Conservation (phyloP, 1,140 invertebrate species). For the Drosophila suzukii region DNA sequence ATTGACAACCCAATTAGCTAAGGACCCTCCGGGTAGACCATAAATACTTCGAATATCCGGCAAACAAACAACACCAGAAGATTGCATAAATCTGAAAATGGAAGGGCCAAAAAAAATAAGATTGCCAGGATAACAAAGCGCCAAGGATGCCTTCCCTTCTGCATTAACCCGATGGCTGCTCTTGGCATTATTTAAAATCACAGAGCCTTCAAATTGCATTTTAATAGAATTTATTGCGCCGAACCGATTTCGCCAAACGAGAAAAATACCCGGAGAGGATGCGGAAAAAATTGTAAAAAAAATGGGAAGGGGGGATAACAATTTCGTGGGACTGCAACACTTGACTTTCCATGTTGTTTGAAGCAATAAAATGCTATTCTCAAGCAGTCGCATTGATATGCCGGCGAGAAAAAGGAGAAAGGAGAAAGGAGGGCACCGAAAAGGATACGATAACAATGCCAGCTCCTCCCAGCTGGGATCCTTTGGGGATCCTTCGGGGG, state of each 20-base stretch:
- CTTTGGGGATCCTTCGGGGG: neutral
- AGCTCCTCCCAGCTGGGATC: slow-evolving; percentile 24
- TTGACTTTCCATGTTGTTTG: slow-evolving; percentile 79
- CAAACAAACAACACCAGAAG: slow-evolving; percentile 39
- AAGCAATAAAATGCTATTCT: slow-evolving; percentile 75
- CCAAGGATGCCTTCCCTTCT: slow-evolving; percentile 42
- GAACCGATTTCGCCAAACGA: slow-evolving; percentile 57
- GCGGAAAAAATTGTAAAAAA: slow-evolving; percentile 14
- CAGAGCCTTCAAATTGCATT: slow-evolving; percentile 82
- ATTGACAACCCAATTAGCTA: slow-evolving; percentile 57
- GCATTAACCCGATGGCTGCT: slow-evolving; percentile 61
- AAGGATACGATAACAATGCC: slow-evolving; percentile 67
- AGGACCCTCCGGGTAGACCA: slow-evolving; percentile 41
- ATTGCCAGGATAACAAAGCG: slow-evolving; percentile 52
- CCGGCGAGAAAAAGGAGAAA: slow-evolving; percentile 11
- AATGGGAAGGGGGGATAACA: slow-evolving; percentile 31
- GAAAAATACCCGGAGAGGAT: slow-evolving; percentile 23
- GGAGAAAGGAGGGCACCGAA: slow-evolving; percentile 18
- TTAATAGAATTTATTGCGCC: slow-evolving; percentile 82
- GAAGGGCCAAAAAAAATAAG: slow-evolving; percentile 20
- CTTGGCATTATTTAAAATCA: slow-evolving; percentile 81
- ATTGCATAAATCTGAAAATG: slow-evolving; percentile 69
- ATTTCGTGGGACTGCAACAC: slow-evolving; percentile 75
- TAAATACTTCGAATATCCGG: slow-evolving; percentile 54
- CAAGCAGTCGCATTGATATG: slow-evolving; percentile 62